Conservation (phyloP, 1,140 invertebrate species). For the Lepidurus packardi region DNA sequence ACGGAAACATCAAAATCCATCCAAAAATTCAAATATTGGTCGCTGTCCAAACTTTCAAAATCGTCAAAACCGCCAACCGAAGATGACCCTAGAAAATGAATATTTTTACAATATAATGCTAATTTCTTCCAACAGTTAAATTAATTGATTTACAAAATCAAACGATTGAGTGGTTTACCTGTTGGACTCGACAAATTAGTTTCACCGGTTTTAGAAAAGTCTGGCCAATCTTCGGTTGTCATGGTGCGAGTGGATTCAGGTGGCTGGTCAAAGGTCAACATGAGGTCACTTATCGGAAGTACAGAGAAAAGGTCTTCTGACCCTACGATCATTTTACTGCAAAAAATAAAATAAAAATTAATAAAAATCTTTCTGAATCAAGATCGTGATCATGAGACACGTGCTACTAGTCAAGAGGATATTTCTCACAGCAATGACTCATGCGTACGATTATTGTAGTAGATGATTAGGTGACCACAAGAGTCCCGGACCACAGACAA, state of each 20-base stretch:
- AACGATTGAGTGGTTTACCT: background rate
- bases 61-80: constrained; percentile 17
- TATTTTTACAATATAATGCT: no score
- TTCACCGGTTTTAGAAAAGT: constrained; percentile 14
- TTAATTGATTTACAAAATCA: background rate
- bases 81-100: background rate
- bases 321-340: background rate
- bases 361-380: background rate
- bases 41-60: constrained; percentile 13
- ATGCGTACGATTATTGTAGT: background rate
- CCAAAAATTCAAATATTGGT: constrained; percentile 20
- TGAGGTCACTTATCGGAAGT: constrained; percentile 2
- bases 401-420: background rate
- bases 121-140: no score
- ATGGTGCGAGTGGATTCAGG: background rate
- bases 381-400: background rate
- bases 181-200: constrained; percentile 14
- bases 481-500: background rate
- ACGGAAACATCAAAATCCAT: constrained; percentile 5
- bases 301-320: constrained; percentile 7
- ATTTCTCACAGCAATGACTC: background rate
- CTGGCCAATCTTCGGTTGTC: constrained; percentile 5
- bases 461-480: constrained; percentile 1
- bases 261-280: constrained; percentile 16
- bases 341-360: background rate